Percentiles rank a stretch among this genome's conserved stretches.
These are phyloP conservation scores for Austrofundulus limnaeus DNA, from an alignment of 2,113 vertebrate species.

Conservation along the genomic window DNA sequence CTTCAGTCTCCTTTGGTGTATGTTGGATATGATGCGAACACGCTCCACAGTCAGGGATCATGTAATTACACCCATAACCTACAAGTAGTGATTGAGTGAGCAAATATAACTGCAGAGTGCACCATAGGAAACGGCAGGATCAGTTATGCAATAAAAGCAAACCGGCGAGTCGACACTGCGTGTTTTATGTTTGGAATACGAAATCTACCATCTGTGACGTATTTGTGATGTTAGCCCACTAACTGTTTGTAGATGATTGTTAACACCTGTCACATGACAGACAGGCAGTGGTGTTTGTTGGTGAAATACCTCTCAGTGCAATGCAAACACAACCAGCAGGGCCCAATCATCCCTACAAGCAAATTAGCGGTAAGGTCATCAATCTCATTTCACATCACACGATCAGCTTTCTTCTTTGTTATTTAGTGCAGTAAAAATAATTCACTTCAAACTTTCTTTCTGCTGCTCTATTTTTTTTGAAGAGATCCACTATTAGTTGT, in stretches of 20 bases:
- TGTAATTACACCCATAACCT: neutral
- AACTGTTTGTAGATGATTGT: neutral
- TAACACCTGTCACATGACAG: too few species aligned
- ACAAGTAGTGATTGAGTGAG: conserved; percentile 23
- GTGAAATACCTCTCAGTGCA: too few species aligned
- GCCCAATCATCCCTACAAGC: too few species aligned
- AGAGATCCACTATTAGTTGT: too few species aligned
- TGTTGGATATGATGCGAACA: conserved; percentile 3
- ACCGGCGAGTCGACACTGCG: neutral
- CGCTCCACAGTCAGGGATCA: conserved; percentile 16
- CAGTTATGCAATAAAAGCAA: neutral
- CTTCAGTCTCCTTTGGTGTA: conserved; percentile 16
- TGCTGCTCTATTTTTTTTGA: too few species aligned
- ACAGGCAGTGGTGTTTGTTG: too few species aligned
- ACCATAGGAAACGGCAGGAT: neutral
- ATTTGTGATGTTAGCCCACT: conserved; percentile 7
- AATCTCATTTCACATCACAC: too few species aligned
- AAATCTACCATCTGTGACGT: conserved; percentile 20
- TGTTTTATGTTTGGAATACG: neutral
- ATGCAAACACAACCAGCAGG: too few species aligned
- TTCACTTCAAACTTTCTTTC: too few species aligned
- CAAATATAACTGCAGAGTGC: conserved; percentile 5
- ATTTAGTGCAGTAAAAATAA: too few species aligned
- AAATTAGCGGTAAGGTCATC: too few species aligned
- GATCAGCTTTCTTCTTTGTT: too few species aligned